These are phyloP conservation scores for Crossocerus cetratus DNA, from an alignment of 2,888 invertebrate species.

Conservation along the genomic window DNA sequence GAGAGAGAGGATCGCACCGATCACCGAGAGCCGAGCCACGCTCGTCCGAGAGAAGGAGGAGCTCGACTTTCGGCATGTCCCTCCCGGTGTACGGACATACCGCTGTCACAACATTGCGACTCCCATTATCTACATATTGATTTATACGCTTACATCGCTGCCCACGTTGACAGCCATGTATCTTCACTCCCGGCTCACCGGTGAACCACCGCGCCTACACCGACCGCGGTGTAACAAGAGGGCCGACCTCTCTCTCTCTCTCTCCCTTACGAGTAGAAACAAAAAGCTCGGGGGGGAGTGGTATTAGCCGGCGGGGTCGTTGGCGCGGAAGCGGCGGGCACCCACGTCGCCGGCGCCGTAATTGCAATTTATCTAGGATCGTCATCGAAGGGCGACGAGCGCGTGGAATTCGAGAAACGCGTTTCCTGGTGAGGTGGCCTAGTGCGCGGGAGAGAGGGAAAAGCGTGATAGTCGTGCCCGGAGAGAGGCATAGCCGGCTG, in stretches of 20 bases:
- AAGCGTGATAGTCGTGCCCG: too few relatives aligned
- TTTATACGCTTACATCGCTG: not conserved
- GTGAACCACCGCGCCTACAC: too few relatives aligned
- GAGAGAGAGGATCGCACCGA: too few relatives aligned
- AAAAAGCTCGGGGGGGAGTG: not conserved
- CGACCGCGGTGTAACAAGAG: too few relatives aligned
- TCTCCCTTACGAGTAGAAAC: not conserved
- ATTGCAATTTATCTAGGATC: conserved; percentile 30
- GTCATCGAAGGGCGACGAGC: conserved; percentile 5
- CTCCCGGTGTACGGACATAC: not conserved
- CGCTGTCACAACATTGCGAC: not conserved
- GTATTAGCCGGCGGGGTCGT: not conserved
- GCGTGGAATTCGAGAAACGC: conserved; percentile 23
- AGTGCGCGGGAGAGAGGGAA: not conserved
- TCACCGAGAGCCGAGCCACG: too few relatives aligned
- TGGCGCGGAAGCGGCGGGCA: not conserved
- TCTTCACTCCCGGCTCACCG: not conserved
- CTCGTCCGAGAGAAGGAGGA: not conserved
- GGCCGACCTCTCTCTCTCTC: too few relatives aligned
- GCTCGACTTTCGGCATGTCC: conserved; percentile 1
- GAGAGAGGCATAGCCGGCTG: too few relatives aligned
- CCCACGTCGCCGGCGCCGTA: not conserved
- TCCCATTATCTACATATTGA: conserved; percentile 1
- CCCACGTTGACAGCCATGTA: not conserved
- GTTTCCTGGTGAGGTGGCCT: conserved; percentile 12